phyloP scores from a whole-genome alignment of 1,140 invertebrate species.

The Tigriopus japonicus region DNA sequence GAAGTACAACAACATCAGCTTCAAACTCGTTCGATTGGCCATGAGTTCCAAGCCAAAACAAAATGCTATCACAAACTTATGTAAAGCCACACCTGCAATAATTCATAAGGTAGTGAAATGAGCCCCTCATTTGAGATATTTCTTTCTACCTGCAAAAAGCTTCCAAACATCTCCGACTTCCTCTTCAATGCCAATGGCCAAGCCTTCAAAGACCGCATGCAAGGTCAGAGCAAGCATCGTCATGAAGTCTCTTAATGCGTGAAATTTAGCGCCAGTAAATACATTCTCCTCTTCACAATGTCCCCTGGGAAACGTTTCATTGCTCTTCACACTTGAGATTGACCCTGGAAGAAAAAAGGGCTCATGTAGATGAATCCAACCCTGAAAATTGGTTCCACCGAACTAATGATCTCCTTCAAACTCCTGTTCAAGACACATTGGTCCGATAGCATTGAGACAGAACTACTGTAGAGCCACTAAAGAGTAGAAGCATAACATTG shows the following conservation, averaged over 20 bases:
- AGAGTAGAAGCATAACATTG: too few relatives aligned
- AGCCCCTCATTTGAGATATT: not conserved
- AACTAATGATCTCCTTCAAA: too few relatives aligned
- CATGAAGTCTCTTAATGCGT: constrained; percentile 26
- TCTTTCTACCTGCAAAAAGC: constrained; percentile 25
- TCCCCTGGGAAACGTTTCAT: too few relatives aligned
- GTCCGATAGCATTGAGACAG: too few relatives aligned
- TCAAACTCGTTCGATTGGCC: constrained; percentile 20
- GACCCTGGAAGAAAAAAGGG: too few relatives aligned
- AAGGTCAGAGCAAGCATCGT: constrained; percentile 40
- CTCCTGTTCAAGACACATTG: too few relatives aligned
- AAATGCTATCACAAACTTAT: constrained; percentile 39
- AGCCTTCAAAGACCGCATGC: constrained; percentile 42
- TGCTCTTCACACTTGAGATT: too few relatives aligned
- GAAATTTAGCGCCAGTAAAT: not conserved
- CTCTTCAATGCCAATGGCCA: constrained; percentile 20
- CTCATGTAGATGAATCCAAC: too few relatives aligned
- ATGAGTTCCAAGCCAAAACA: constrained; percentile 33
- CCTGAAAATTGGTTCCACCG: too few relatives aligned
- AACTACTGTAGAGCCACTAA: too few relatives aligned
- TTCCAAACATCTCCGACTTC: constrained; percentile 21
- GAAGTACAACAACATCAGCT: constrained; percentile 14
- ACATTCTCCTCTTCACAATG: too few relatives aligned
- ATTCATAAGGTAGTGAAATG: not conserved
- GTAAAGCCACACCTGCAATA: constrained; percentile 28